Evolutionary conservation across 2,797 vertebrate species (phyloP).

Genomic region (Lithobates sylvaticus): DNA sequence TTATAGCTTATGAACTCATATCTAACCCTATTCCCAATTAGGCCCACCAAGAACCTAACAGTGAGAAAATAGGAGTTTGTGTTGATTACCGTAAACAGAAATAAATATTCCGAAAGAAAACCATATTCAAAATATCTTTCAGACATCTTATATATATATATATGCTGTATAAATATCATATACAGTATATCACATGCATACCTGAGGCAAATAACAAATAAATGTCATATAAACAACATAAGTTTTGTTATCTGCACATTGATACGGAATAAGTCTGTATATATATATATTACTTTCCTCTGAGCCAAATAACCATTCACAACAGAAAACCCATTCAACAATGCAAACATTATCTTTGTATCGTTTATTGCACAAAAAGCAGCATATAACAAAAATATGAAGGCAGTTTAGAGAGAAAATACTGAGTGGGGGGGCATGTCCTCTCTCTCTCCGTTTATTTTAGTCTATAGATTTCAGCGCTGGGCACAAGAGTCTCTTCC

Average conservation of each 20-base stretch:
- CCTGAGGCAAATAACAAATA: background rate
- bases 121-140: no score
- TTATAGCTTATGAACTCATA: background rate
- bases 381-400: conserved; percentile 60
- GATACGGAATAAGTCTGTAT: background rate
- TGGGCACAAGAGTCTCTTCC: conserved; percentile 53
- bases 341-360: conserved; percentile 55
- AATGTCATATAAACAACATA: no score
- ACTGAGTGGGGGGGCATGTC: conserved; percentile 44
- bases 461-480: conserved; percentile 42
- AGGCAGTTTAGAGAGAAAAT: conserved; percentile 52
- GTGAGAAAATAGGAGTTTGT: no score
- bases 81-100: no score
- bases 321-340: conserved; percentile 60
- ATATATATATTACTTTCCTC: background rate
- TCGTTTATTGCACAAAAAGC: conserved; percentile 64
- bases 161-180: no score
- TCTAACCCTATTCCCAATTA: no score
- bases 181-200: background rate
- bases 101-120: no score
- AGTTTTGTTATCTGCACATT: background rate
- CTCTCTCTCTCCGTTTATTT: conserved; percentile 49
- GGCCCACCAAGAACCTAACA: no score
- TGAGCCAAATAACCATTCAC: conserved; percentile 10
- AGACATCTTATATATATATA: no score